A percentile compares a stretch with the other conserved stretches of the same genome.
Conservation (phyloP, 1,140 invertebrate species). For the Geopemphigus sp. region DNA sequence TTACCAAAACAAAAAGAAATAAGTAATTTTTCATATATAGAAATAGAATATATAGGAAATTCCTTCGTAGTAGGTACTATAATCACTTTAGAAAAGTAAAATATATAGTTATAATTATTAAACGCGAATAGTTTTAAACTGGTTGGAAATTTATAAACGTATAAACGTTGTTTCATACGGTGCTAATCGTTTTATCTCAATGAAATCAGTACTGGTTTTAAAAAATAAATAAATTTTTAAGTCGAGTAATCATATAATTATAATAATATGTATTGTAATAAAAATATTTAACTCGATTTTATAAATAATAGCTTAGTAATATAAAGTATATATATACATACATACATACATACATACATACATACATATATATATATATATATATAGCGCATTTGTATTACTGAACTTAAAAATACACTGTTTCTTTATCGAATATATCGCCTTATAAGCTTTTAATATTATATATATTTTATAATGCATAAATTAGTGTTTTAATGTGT, state of each 20-base stretch:
- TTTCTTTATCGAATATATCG: too few relatives aligned
- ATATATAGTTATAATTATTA: slow-evolving; percentile 9
- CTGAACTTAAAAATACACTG: too few relatives aligned
- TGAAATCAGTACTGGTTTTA: slow-evolving; percentile 24
- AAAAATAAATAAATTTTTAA: slow-evolving; percentile 17
- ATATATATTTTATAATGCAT: not conserved
- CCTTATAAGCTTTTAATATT: too few relatives aligned
- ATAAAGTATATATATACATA: too few relatives aligned
- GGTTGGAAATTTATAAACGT: slow-evolving; percentile 17
- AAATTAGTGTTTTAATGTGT: not conserved
- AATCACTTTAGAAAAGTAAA: not conserved
- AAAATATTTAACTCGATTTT: slow-evolving; percentile 2
- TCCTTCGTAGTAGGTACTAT: not conserved
- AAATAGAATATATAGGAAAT: not conserved
- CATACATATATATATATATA: too few relatives aligned
- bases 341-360: too few relatives aligned
- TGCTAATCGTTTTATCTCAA: slow-evolving; percentile 27
- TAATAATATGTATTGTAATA: slow-evolving; percentile 16
- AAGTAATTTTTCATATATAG: too few relatives aligned
- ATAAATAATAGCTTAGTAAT: not conserved
- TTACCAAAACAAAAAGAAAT: too few relatives aligned
- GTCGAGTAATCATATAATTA: not conserved
- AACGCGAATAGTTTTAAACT: slow-evolving; percentile 23
- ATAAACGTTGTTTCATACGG: slow-evolving; percentile 11
- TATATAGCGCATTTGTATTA: too few relatives aligned